Evolutionary conservation across 2,888 invertebrate species (phyloP).

Genomic region (Rotaria sp.): DNA sequence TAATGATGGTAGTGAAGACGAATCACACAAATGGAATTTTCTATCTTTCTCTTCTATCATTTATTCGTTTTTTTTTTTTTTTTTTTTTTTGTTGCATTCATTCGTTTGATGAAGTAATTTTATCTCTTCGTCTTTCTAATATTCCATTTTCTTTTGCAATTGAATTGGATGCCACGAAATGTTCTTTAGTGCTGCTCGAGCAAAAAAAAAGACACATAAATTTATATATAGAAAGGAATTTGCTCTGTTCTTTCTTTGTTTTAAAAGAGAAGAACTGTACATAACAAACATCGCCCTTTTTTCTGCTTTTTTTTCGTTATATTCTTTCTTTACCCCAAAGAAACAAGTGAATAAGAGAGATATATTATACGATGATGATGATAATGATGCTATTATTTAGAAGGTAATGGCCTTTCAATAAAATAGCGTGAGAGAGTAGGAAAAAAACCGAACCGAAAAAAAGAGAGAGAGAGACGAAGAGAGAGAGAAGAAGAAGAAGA

Average conservation of each 20-base stretch:
- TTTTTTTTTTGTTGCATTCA: neutral
- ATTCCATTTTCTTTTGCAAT: neutral
- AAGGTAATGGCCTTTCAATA: conserved; percentile 3
- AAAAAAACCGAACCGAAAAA: neutral
- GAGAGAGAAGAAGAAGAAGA: neutral
- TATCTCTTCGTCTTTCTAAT: neutral
- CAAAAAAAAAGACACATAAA: neutral
- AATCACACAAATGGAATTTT: neutral
- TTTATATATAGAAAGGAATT: neutral
- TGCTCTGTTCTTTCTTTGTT: neutral
- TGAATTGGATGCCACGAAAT: neutral
- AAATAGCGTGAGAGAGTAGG: neutral
- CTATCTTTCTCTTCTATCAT: neutral
- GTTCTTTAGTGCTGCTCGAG: neutral
- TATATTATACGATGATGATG: conserved; percentile 12
- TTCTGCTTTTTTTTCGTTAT: neutral
- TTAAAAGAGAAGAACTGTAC: neutral
- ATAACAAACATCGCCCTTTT: neutral
- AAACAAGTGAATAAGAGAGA: neutral
- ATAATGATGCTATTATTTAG: conserved; percentile 4
- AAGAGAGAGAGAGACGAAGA: neutral
- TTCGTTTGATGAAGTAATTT: neutral
- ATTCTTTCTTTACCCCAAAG: neutral
- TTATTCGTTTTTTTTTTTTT: neutral
- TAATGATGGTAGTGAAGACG: neutral